A percentile compares a stretch with the other conserved stretches of the same genome.
Evolutionary conservation across 2,888 invertebrate species (phyloP).

Genomic region (Branchellion lobata): DNA sequence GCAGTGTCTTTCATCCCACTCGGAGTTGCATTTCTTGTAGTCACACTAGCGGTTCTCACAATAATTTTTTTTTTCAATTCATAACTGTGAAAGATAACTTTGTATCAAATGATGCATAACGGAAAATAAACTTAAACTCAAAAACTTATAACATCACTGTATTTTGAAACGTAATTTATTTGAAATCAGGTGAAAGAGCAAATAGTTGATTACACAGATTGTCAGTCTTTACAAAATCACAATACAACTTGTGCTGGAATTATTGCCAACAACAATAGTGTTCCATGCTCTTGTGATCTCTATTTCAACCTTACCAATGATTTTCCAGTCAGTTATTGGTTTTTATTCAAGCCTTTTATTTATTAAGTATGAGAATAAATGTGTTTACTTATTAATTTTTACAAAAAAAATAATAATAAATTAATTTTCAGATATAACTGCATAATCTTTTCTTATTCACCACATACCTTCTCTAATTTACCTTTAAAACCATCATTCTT

Average conservation of each 20-base stretch:
- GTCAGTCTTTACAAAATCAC: constrained; percentile 18
- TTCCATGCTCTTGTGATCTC: constrained; percentile 34
- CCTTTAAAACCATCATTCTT: too few species aligned
- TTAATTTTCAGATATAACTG: too few species aligned
- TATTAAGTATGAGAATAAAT: constrained; percentile 68
- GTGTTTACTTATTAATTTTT: too few species aligned
- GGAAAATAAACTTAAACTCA: too few species aligned
- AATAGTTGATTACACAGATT: constrained; percentile 46
- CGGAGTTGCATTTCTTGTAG: constrained; percentile 86
- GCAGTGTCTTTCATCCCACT: constrained; percentile 96
- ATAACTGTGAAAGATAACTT: too few species aligned
- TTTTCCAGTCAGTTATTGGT: constrained; percentile 27
- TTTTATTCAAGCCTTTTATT: background rate
- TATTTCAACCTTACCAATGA: constrained; percentile 33
- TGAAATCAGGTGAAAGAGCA: constrained; percentile 48
- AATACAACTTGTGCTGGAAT: constrained; percentile 41
- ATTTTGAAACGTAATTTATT: too few species aligned
- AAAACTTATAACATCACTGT: too few species aligned
- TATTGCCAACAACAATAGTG: constrained; percentile 23
- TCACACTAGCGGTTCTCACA: constrained; percentile 81
- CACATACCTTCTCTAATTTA: too few species aligned
- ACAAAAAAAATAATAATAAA: too few species aligned
- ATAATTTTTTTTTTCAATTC: too few species aligned
- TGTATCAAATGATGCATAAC: too few species aligned
- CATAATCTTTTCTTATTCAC: too few species aligned